Conservation (phyloP, 2,797 vertebrate genomes). For the Hemibagrus guttatus region DNA sequence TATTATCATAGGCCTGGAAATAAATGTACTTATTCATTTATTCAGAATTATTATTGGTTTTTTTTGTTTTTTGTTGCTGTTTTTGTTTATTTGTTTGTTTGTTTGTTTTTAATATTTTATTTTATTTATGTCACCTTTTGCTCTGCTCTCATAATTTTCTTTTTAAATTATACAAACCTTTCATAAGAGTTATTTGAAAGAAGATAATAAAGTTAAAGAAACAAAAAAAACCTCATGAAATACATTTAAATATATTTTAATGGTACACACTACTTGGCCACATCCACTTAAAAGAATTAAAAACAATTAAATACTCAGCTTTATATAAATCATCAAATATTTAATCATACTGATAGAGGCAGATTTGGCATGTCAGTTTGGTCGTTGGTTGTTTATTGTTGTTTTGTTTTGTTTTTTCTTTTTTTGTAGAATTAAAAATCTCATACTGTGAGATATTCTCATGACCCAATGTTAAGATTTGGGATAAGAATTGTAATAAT, state of each 20-base stretch:
- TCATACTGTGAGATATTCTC: background rate
- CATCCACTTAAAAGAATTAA: no score
- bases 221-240: background rate
- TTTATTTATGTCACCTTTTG: background rate
- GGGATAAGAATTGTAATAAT: background rate
- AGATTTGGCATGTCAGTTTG: no score
- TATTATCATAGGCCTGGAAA: background rate
- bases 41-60: background rate
- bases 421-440: background rate
- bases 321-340: no score
- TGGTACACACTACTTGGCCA: background rate
- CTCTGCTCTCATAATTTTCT: background rate
- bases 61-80: background rate
- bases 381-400: no score
- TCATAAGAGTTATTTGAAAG: background rate
- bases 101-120: background rate
- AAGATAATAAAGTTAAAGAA: background rate
- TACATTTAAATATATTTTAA: background rate
- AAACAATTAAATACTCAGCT: no score
- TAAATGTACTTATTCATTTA: background rate
- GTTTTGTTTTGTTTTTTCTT: no score
- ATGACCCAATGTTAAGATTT: background rate
- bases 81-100: background rate
- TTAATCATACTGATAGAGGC: no score
- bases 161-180: background rate